phyloP scores from a whole-genome alignment of 2,113 vertebrate species.

The Equus quagga region DNA sequence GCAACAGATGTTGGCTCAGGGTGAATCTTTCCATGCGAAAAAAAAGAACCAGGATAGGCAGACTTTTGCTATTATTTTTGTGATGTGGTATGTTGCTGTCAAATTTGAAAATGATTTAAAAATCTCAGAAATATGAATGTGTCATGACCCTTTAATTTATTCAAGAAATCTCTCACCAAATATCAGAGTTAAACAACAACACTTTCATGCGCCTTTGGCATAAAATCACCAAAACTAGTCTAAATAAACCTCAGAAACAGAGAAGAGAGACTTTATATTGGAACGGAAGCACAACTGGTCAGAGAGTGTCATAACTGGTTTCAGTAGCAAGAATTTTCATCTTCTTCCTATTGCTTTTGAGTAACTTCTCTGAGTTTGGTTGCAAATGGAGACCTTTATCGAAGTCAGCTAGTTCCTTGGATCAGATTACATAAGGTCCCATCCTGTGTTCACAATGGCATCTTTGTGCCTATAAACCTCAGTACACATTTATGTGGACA shows the following conservation, averaged over 20 bases:
- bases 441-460: conserved; percentile 68
- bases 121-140: background rate
- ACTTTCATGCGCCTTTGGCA: background rate
- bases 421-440: conserved; percentile 73
- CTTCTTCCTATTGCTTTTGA: conserved; percentile 27
- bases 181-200: conserved; percentile 7
- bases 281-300: background rate
- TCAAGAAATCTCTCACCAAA: conserved; percentile 24
- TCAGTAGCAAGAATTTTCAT: background rate
- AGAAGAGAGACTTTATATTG: background rate
- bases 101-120: conserved; percentile 25
- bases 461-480: conserved; percentile 66
- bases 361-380: conserved; percentile 5
- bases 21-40: too few species aligned
- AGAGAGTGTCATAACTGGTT: background rate
- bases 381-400: conserved; percentile 69
- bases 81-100: background rate
- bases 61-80: background rate
- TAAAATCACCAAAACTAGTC: background rate
- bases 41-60: background rate
- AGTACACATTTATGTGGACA: conserved; percentile 51
- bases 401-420: conserved; percentile 47
- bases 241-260: background rate
- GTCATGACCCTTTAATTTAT: conserved; percentile 1
- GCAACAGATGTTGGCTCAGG: too few species aligned